A percentile compares a stretch with the other conserved stretches of the same genome.
Conservation (phyloP, 2,797 vertebrate species). For the Knipowitschia caucasica region DNA sequence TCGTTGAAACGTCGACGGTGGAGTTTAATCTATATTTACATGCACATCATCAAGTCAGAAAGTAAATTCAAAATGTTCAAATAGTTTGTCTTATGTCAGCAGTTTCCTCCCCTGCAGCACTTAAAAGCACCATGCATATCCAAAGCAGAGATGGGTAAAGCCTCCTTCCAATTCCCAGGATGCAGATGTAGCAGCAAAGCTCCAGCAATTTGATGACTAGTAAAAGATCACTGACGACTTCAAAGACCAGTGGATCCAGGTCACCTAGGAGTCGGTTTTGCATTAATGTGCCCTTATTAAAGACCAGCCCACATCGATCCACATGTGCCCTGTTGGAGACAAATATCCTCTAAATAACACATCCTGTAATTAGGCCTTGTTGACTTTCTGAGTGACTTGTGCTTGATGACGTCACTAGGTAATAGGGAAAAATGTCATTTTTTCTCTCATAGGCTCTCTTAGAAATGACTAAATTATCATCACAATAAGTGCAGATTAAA, state of each 20-base stretch:
- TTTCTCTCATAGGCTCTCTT: too few species aligned
- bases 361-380: slow-evolving; percentile 11
- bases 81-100: slow-evolving; percentile 60
- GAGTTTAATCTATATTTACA: background rate
- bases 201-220: slow-evolving; percentile 68
- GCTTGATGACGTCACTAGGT: background rate
- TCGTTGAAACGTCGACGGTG: too few species aligned
- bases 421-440: too few species aligned
- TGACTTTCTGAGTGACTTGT: background rate
- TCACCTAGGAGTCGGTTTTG: slow-evolving; percentile 58
- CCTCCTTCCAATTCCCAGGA: slow-evolving; percentile 52
- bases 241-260: slow-evolving; percentile 67
- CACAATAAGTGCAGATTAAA: too few species aligned
- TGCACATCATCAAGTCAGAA: slow-evolving; percentile 20
- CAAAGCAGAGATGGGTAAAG: slow-evolving; percentile 37
- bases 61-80: slow-evolving; percentile 42
- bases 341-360: slow-evolving; percentile 18
- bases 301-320: slow-evolving; percentile 37
- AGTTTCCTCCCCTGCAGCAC: slow-evolving; percentile 51
- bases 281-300: slow-evolving; percentile 62
- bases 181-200: slow-evolving; percentile 46
- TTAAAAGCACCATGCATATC: slow-evolving; percentile 40
- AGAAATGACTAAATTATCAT: too few species aligned
- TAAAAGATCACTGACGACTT: slow-evolving; percentile 61
- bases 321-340: slow-evolving; percentile 23